phyloP scores from a whole-genome alignment of 1,140 invertebrate genomes.

The Neodiprion lecontei region DNA sequence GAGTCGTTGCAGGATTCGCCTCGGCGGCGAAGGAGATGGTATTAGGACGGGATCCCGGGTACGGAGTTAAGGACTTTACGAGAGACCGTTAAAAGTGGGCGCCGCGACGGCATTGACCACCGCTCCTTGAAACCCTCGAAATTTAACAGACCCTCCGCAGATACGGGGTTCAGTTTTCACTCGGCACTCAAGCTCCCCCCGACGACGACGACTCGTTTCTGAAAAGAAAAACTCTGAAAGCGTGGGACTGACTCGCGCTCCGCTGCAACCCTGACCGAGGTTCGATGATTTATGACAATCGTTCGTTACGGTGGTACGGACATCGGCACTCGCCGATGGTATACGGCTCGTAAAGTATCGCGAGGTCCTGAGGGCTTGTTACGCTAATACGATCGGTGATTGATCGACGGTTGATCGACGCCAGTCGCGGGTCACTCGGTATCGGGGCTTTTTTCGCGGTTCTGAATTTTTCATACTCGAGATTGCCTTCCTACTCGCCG shows the following conservation, averaged over 20 bases:
- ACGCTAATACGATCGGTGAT: conserved; percentile 7
- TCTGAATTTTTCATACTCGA: too few species aligned
- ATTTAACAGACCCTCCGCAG: conserved; percentile 4
- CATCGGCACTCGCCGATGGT: background rate
- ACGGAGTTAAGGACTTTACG: conserved; percentile 7
- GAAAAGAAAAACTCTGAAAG: background rate
- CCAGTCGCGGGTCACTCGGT: background rate
- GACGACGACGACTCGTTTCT: background rate
- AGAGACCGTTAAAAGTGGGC: conserved; percentile 1
- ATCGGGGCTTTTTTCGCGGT: background rate
- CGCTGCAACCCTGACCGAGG: background rate
- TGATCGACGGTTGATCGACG: background rate
- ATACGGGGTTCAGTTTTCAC: conserved; percentile 2
- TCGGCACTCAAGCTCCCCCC: background rate
- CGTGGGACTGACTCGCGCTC: background rate
- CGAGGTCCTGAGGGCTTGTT: background rate
- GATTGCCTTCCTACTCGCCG: too few species aligned
- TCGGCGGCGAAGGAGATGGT: background rate
- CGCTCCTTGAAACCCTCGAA: conserved; percentile 6
- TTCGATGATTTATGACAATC: background rate
- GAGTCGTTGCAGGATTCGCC: background rate
- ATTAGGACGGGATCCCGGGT: background rate
- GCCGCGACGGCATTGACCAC: background rate
- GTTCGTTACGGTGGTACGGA: background rate
- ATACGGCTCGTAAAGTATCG: background rate